A percentile compares a stretch with the other conserved stretches of the same genome.
These are phyloP conservation scores for Thereuonema tuberculata DNA, from an alignment of 1,140 invertebrate genomes.

Conservation along the genomic window DNA sequence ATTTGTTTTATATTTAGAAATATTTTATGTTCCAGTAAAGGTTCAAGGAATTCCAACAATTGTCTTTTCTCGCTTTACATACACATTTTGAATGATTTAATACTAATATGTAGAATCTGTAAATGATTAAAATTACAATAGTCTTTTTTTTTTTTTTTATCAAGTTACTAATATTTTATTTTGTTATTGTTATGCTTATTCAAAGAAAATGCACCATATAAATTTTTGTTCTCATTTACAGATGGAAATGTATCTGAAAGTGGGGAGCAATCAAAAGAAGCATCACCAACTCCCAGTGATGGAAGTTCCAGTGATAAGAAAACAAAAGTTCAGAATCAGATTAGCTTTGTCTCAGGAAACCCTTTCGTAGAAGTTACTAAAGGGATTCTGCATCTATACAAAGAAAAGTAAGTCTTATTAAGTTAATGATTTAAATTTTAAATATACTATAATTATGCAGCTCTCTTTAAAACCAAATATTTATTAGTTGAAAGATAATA, in stretches of 20 bases:
- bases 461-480: too few species aligned
- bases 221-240: not conserved
- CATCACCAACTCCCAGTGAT: conserved; percentile 16
- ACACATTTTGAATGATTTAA: too few species aligned
- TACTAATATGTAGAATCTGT: too few species aligned
- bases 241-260: not conserved
- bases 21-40: too few species aligned
- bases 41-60: too few species aligned
- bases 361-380: conserved; percentile 92
- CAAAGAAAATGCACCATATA: not conserved
- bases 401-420: conserved; percentile 81
- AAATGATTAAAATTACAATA: conserved; percentile 11
- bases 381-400: conserved; percentile 90
- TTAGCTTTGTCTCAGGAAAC: conserved; percentile 83
- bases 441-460: conserved; percentile 2
- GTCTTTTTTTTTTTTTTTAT: conserved; percentile 12
- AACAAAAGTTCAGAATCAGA: conserved; percentile 19
- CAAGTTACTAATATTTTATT: not conserved
- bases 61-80: too few species aligned
- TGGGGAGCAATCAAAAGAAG: not conserved
- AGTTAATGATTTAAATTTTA: too few species aligned
- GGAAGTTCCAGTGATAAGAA: conserved; percentile 12
- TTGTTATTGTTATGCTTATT: not conserved
- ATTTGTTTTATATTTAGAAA: too few species aligned
- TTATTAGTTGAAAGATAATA: too few species aligned